Evolutionary conservation across 2,797 vertebrate genomes (phyloP), one percentile per base, ranked within the genome.

Genomic region (Psittacula echo): DNA sequence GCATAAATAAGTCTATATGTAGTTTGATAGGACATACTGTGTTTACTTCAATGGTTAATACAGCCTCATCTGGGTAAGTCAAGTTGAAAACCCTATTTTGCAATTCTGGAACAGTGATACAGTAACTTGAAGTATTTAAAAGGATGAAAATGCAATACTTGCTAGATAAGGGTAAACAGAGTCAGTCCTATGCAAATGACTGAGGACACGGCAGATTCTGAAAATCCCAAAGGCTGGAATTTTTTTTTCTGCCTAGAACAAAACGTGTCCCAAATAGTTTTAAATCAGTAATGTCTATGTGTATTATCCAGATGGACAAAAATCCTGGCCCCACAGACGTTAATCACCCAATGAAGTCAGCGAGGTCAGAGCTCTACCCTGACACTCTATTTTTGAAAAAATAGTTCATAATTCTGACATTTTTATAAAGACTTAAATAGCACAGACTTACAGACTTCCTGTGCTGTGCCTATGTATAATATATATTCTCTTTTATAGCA

Each of bases 331-430:
- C n/a, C 50, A 54, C 17, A 75, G 66, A 86, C 16, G 18, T 72
- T 81, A 89, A 87, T 92, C 68, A 93, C 21, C 68, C 82, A 62
- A 10, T 83, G 34, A 91, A 94, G 66, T 85, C 72, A 75, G 45
- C 11, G 24, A 48, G 78, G 82, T 85, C 70, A 84, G 72, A 73
- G 20, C 83, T 80, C 88, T 81, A 90, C 30, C 45, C 79, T 19
- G 39, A 90, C n/a, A 62, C 15, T 47, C 26, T 84, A 45, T 84
- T 85, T 87, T 66, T 41, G 1, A 7, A n/a, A 85, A 94, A 94
- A 85, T 62, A 88, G 60, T 32, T 87, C 32, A 37, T 68, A 21
- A 86, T 88, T 90, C 50, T 95, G 91, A 73, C 77, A 66, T 74
- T 90, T 94, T 95, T 81, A 94, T 86, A 54, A 42, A 83, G 16